Conservation (phyloP, 2,888 invertebrate species). For the Eupithecia centaureata region DNA sequence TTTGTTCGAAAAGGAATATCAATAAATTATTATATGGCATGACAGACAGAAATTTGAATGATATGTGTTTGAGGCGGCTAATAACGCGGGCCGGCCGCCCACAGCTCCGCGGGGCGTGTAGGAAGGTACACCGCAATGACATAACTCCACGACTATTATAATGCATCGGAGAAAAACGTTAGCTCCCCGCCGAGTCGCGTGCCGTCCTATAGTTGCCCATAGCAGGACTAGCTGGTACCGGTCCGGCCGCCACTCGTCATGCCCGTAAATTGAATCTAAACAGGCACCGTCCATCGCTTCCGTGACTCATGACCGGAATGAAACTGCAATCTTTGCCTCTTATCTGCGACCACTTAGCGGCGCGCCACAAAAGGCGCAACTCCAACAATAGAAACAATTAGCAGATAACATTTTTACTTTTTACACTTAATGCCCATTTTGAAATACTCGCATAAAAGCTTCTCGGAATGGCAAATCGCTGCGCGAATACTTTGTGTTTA, state of each 20-base stretch:
- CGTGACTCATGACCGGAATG: constrained; percentile 51
- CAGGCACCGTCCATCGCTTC: constrained; percentile 62
- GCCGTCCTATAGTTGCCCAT: constrained; percentile 55
- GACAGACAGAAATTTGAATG: constrained; percentile 76
- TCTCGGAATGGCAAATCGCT: constrained; percentile 43
- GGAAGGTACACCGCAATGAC: constrained; percentile 57
- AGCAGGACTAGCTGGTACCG: constrained; percentile 64
- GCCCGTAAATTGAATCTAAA: constrained; percentile 69
- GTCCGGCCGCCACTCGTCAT: constrained; percentile 61
- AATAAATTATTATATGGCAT: constrained; percentile 71
- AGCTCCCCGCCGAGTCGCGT: constrained; percentile 77
- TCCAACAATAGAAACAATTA: constrained; percentile 45
- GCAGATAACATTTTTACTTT: constrained; percentile 38
- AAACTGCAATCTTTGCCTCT: constrained; percentile 51
- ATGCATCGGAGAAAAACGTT: constrained; percentile 73
- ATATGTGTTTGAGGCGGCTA: constrained; percentile 66
- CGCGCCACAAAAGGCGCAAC: constrained; percentile 51
- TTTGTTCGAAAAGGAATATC: constrained; percentile 43
- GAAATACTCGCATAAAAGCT: constrained; percentile 46
- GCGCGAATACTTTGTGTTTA: constrained; percentile 52
- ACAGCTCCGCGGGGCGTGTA: constrained; percentile 60
- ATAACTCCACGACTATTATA: constrained; percentile 75
- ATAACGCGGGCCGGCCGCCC: constrained; percentile 61
- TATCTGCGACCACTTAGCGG: constrained; percentile 59
- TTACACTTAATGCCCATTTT: constrained; percentile 43